Evolutionary conservation across 1,140 invertebrate species (phyloP).

Genomic region (Drosophila teissieri): DNA sequence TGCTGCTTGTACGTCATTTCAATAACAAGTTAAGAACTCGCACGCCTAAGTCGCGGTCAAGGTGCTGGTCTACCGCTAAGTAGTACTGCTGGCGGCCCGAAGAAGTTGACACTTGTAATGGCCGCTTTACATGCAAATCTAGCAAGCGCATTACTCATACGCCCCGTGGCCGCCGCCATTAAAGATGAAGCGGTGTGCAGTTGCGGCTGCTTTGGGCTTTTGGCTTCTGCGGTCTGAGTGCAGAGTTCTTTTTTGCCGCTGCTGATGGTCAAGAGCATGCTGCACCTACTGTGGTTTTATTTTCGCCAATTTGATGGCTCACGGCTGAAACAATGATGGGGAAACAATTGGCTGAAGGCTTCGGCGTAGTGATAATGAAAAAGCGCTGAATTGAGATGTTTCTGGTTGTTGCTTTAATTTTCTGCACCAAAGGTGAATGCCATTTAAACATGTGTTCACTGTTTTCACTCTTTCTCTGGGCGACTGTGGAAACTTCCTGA

Average conservation of each 20-base stretch:
- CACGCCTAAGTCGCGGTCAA: constrained; percentile 41
- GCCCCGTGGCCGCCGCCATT: constrained; percentile 37
- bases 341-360: constrained; percentile 48
- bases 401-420: constrained; percentile 18
- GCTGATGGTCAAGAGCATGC: constrained; percentile 46
- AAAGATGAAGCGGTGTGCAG: constrained; percentile 12
- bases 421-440: constrained; percentile 54
- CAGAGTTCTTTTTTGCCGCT: constrained; percentile 2
- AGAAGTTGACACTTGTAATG: constrained; percentile 63
- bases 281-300: constrained; percentile 2
- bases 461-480: constrained; percentile 1
- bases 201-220: constrained; percentile 1
- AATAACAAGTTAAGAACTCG: constrained; percentile 58
- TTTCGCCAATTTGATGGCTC: constrained; percentile 25
- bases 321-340: constrained; percentile 36
- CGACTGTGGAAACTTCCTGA: constrained; percentile 54
- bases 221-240: not conserved
- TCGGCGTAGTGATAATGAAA: constrained; percentile 52
- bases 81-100: constrained; percentile 11
- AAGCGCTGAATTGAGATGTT: constrained; percentile 53
- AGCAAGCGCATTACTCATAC: constrained; percentile 63
- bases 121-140: constrained; percentile 58
- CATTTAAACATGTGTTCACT: constrained; percentile 44
- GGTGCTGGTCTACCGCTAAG: constrained; percentile 10
- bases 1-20: constrained; percentile 29